A percentile compares a stretch with the other conserved stretches of the same genome.
These are phyloP conservation scores for Centropristis striata DNA, from an alignment of 2,113 vertebrate genomes.

Conservation along the genomic window DNA sequence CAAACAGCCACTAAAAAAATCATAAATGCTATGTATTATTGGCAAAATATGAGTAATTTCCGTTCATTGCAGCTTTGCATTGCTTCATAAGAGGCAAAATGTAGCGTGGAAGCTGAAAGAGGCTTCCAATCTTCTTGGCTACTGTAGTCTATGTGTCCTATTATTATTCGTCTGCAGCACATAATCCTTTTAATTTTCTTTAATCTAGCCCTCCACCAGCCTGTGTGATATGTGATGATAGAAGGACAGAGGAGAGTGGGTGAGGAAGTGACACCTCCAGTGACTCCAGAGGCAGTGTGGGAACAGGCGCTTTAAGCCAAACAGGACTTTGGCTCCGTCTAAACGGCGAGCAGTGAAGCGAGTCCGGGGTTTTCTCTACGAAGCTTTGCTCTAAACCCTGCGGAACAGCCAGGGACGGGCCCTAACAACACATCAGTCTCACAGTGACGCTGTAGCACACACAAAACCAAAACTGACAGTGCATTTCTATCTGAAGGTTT, in stretches of 20 bases:
- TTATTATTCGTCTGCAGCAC: conserved; percentile 14
- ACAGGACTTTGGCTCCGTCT: conserved; percentile 50
- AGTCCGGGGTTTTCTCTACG: conserved; percentile 60
- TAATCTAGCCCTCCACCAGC: background rate
- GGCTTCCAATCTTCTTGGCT: conserved; percentile 1
- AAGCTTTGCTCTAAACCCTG: conserved; percentile 55
- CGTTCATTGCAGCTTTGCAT: no score
- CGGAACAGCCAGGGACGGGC: conserved; percentile 55
- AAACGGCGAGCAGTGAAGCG: conserved; percentile 60
- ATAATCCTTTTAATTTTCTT: conserved; percentile 24
- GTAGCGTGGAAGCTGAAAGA: background rate
- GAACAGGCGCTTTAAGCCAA: conserved; percentile 67
- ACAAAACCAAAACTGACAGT: background rate
- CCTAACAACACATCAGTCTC: conserved; percentile 41
- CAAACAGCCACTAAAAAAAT: background rate
- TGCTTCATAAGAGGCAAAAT: background rate
- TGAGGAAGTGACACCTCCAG: conserved; percentile 51
- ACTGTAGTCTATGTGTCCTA: background rate
- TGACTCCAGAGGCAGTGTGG: conserved; percentile 62
- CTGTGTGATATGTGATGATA: conserved; percentile 21
- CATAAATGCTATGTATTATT: background rate
- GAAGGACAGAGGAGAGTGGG: background rate
- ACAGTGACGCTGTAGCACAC: background rate
- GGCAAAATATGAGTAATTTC: background rate
- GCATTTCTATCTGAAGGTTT: background rate